These are phyloP conservation scores for Okamejei kenojei DNA, from an alignment of 2,797 vertebrate species.

Conservation along the genomic window DNA sequence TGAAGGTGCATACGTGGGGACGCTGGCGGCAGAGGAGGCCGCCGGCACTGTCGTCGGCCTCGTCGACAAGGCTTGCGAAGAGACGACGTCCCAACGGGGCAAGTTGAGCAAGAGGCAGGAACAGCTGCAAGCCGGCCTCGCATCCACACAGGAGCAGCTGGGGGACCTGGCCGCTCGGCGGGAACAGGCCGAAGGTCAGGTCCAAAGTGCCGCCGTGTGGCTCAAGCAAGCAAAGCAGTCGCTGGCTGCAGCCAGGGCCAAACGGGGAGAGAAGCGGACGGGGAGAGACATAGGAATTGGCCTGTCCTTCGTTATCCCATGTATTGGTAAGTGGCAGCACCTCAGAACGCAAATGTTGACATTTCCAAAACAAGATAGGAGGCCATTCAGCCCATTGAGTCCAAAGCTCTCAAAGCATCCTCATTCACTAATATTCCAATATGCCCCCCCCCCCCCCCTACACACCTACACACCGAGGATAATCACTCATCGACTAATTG, in stretches of 20 bases:
- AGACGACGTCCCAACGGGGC: background rate
- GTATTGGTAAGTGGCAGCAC: slow-evolving; percentile 8
- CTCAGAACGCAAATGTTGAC: background rate
- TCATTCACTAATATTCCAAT: too few relatives aligned
- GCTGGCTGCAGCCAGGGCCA: background rate
- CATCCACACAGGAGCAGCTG: background rate
- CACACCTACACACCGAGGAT: too few relatives aligned
- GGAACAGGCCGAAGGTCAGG: background rate
- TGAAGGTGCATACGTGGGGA: background rate
- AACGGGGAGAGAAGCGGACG: background rate
- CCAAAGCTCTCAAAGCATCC: too few relatives aligned
- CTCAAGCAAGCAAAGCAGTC: background rate
- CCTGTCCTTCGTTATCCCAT: background rate
- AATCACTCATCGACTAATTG: too few relatives aligned
- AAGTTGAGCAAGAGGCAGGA: background rate
- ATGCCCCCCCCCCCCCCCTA: too few relatives aligned
- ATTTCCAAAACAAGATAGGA: too few relatives aligned
- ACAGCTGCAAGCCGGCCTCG: background rate
- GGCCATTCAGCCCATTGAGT: too few relatives aligned
- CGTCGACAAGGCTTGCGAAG: background rate
- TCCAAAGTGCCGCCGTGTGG: background rate
- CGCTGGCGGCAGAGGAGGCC: background rate
- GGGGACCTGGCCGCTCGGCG: background rate
- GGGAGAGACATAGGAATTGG: slow-evolving; percentile 29
- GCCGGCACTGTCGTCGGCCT: background rate